Base-by-base conservation (phyloP, 1,140 invertebrate species). In the Pygmarrhopalites habei region DNA sequence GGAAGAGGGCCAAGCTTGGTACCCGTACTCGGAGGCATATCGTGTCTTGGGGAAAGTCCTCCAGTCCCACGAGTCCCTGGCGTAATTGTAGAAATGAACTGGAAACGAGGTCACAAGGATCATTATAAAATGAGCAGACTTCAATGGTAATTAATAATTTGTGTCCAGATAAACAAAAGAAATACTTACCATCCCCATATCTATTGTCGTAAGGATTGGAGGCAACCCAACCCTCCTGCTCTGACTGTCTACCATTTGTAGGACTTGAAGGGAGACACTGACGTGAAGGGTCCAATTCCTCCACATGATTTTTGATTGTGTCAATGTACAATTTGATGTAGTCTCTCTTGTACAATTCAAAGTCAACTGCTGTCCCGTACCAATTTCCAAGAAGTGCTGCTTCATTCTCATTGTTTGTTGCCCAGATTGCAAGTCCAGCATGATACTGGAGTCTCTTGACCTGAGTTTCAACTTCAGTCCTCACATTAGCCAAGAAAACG, bases 351-450 rank as follows among this genome's bases (percentile, higher is more conserved):
- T 89, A 92, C 35, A 79, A 73, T 1, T 78, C 70, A 59, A 80
- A 82, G 30, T 84, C 75, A 0, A 46, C 29, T n/a, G 29, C 2
- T 2, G 88, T 90, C 1, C 79, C 79, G 74, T 91, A 92, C 77
- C 77, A 78, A 66, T 92, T 86, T 35, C 83, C 83, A 44, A 83
- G 79, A 1, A 98, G 75, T 0, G 91, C 93, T 28, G 83, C 86
- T 81, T 99, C 95, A 74, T 98, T 98, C 78, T 99, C 96, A 76
- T 99, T 99, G 75, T 98, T 99, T 2, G 90, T 93, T 17, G 92
- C 88, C 86, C 91, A 92, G 0, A 96, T 69, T 0, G 90, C 85
- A 51, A 99, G 83, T 57, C 88, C 92, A 0, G 95, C 82, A 78
- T 98, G 94, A 74, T 90, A 82, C 65, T 92, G 87, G 5, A 99